A percentile compares a stretch with the other conserved stretches of the same genome.
These are phyloP conservation scores for Lissocephala sabroskyi DNA, from an alignment of 2,888 invertebrate species.

Conservation along the genomic window DNA sequence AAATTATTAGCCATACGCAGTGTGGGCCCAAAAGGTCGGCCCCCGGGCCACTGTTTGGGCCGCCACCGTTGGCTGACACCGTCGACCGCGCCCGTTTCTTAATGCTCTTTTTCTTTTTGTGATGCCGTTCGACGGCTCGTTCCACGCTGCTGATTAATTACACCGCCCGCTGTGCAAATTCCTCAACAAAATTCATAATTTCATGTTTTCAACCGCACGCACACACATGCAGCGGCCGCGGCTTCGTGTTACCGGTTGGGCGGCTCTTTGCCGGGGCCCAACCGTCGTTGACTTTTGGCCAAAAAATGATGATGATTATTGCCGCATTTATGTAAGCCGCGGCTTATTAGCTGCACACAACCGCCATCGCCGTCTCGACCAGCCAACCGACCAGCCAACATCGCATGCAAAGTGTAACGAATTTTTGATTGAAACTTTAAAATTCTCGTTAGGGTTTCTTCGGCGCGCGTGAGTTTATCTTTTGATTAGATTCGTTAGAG, in stretches of 20 bases:
- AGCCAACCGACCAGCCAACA: neutral
- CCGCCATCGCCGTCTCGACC: too few relatives aligned
- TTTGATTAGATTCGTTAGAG: slow-evolving; percentile 63
- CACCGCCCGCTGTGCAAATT: slow-evolving; percentile 57
- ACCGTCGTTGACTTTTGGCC: slow-evolving; percentile 1
- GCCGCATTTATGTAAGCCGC: slow-evolving; percentile 61
- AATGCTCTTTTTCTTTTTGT: slow-evolving; percentile 3
- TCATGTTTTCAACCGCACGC: slow-evolving; percentile 37
- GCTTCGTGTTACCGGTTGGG: neutral
- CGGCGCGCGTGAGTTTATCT: slow-evolving; percentile 57
- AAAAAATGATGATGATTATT: slow-evolving; percentile 49
- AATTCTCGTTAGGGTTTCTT: slow-evolving; percentile 58
- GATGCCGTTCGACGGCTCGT: too few relatives aligned
- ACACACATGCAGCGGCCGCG: slow-evolving; percentile 7
- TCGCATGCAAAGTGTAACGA: slow-evolving; percentile 54
- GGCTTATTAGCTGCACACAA: slow-evolving; percentile 54
- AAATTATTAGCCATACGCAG: slow-evolving; percentile 52
- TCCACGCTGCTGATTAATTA: slow-evolving; percentile 64
- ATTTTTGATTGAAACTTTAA: slow-evolving; percentile 64
- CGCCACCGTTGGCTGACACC: slow-evolving; percentile 49
- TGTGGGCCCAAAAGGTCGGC: slow-evolving; percentile 37
- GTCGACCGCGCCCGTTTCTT: slow-evolving; percentile 49
- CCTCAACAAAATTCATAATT: slow-evolving; percentile 65
- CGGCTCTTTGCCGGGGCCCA: too few relatives aligned
- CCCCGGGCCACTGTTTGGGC: too few relatives aligned